phyloP scores from a whole-genome alignment of 2,888 invertebrate genomes.

The Pinctada fucata region DNA sequence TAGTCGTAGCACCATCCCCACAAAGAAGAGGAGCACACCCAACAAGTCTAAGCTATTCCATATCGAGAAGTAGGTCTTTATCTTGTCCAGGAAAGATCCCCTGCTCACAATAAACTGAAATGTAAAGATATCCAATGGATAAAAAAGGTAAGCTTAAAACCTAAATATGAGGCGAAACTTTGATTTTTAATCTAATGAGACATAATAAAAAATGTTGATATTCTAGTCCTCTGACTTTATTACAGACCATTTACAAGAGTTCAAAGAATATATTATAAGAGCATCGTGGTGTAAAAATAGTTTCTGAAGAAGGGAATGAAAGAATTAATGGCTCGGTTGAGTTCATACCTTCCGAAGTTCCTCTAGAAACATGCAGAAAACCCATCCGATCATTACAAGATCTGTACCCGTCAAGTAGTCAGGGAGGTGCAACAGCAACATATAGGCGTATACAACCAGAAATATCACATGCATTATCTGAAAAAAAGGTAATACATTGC shows the following conservation, averaged over 20 bases:
- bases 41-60: background rate
- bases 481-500: background rate
- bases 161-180: too few relatives aligned
- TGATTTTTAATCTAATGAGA: too few relatives aligned
- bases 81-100: background rate
- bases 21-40: background rate
- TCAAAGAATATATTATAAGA: too few relatives aligned
- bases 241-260: too few relatives aligned
- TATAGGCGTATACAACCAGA: background rate
- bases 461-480: background rate
- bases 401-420: background rate
- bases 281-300: too few relatives aligned
- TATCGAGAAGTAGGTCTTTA: background rate
- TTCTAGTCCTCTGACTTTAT: too few relatives aligned
- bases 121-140: background rate
- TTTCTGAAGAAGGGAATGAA: too few relatives aligned
- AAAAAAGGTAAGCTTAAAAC: too few relatives aligned
- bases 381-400: background rate
- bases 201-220: too few relatives aligned
- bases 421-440: background rate
- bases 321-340: too few relatives aligned
- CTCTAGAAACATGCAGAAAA: background rate
- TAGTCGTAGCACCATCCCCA: background rate
- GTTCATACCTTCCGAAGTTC: background rate
- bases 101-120: background rate